Evolutionary conservation across 37 sponge, comb jelly and placozoan genomes (phyloP), one percentile per base, ranked within the genome.

Genomic region (Tethya wilhelma): DNA sequence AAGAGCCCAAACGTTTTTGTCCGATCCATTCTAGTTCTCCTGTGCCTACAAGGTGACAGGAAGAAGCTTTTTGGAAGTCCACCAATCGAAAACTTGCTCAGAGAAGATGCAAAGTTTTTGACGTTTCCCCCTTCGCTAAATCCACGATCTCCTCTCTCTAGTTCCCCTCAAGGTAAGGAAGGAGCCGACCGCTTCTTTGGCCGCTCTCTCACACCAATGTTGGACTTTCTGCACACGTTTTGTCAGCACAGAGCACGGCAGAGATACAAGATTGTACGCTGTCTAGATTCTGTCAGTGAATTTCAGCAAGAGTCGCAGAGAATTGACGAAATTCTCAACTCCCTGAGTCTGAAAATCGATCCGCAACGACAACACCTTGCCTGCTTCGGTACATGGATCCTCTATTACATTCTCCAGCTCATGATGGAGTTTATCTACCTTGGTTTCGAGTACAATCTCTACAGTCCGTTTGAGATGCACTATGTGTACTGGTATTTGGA

Each of bases 401-500:
- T 95, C 30, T 74, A 87, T 70, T 75, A 82, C 68, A 64, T 91
- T 71, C 57, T 88, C 11, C 74, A 79, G 29, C 58, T 97, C 25
- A 94, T 97, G 93, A 77, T 84, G 23, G 93, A 97, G 58, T 97
- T 84, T 72, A 31, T 97, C 39, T 53, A 79, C 22, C 81, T 97
- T 36, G 98, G 95, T n/a, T 92, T 92, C 46, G 95, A 94, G 78
- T 88, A 84, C 56, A 76, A 94, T 32, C 85, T 97, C 55, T 97
- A 94, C 84, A 90, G 90, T 28, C 84, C 90, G 2, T 87, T 79
- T 56, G 98, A 97, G 87, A 62, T 73, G 30, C 95, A 97, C 84
- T 89, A 93, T 70, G 82, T 94, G 22, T 90, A 91, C 84, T 97
- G 98, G 93, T 97, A 97, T 82, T 71, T 97, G 70, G 98, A 97